Evolutionary conservation across 2,888 invertebrate genomes (phyloP), one percentile per base, ranked within the genome.

Genomic region (Yponomeuta sedellus): DNA sequence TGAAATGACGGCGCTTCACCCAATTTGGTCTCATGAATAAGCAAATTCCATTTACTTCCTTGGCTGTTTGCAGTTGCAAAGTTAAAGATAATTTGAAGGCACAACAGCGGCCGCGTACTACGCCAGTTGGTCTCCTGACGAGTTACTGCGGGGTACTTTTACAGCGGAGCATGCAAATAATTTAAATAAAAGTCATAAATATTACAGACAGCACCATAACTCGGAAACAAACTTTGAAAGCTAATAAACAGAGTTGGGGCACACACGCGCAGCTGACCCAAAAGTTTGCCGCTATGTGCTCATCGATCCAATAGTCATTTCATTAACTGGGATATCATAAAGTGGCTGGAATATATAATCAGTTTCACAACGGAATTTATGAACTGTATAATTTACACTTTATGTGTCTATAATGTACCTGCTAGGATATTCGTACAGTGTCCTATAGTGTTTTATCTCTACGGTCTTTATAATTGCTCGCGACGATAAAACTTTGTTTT

Each of bases 21-120:
- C 70, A 68, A 68, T 70, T 72, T 69, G 67, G 73, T 75, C 76
- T 83, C 82, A 85, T 83, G 80, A 84, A 85, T 85, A 83, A 75
- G 78, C 79, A 85, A 82, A 80, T 77, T 72, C 71, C 67, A 70
- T 72, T 78, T 76, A 78, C 56, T 22, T 25, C 16, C 62, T 39
- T 12, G 20, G 25, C 25, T 64, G 44, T 64, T 20, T 22, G 25
- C 56, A 57, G 25, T 57, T 28, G 40, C 22, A 44, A 63, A 63
- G 28, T 63, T 44, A 28, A 20, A 63, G 19, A 52, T 44, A 40
- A 20, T 22, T 63, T 63, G 40, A 22, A 63, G 20, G 20, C 16
- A 63, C 44, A 63, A 20, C 44, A 63, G 12, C 59, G 20, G 44
- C 44, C 44, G 44, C 44, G 44, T 5, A 52, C 25, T 5, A 59